Evolutionary conservation across 1,140 invertebrate species (phyloP), one percentile per base, ranked within the genome.

Genomic region (Cyclargus thomasi): DNA sequence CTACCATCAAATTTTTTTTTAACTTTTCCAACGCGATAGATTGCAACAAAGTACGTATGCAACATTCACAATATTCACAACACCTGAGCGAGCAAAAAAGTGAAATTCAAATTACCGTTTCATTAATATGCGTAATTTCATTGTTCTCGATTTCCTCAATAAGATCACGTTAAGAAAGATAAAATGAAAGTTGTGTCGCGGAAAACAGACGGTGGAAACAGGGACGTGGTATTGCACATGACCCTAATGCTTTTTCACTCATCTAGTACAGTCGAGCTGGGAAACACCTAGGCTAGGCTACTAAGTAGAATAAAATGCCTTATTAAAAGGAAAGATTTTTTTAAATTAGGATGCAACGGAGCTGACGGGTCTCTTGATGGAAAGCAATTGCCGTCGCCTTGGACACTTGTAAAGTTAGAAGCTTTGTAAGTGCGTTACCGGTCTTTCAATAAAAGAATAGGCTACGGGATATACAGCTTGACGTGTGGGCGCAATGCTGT

Each of bases 121-220:
- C 22, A 65, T 65, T 53, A 65, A 23, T 23, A 55, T 35, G 23
- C 23, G 55, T 55, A 65, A 65, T 65, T 55, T 65, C 35, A 67
- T 67, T 67, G 66, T 67, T 67, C 66, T 47, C 21, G 57, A 62
- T 59, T 62, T 62, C 62, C 55, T 59, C 62, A 23, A 63, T 47
- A 67, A 23, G 65, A 67, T 67, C 53, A 65, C 18, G 55, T 57
- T 53, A 65, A 65, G 35, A 64, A 64, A 47, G 53, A 55, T 47
- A 18, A 36, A 59, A 67, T 62, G 66, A 67, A 67, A 67, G 66
- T 71, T 71, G 53, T 63, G 67, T 69, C 70, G 57, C 69, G 70
- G 68, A 67, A 72, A 62, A 11, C 55, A 18, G 18, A 59, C 66
- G 64, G 18, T 72, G 70, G 67, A 67, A 69, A 72, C 21, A 72